These are phyloP conservation scores for Caenorhabditis sulstoni DNA, from an alignment of 2,888 invertebrate genomes.

Conservation along the genomic window DNA sequence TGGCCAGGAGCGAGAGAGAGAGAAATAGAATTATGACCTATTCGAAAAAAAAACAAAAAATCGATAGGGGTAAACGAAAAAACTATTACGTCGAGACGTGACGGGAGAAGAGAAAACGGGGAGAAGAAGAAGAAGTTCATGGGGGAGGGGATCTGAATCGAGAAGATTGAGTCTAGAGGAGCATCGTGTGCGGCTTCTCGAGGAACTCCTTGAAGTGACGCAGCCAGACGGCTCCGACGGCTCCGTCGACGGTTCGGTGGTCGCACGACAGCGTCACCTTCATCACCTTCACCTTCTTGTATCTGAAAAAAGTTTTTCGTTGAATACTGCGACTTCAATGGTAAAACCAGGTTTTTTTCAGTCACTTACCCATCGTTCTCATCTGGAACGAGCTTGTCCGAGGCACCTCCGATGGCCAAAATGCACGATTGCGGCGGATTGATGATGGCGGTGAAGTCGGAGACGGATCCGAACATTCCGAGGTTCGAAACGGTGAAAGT, in stretches of 20 bases:
- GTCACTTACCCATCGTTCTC: conserved; percentile 72
- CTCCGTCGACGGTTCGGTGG: conserved; percentile 97
- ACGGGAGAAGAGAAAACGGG: conserved; percentile 17
- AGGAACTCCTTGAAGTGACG: conserved; percentile 90
- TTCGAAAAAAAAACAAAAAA: not conserved
- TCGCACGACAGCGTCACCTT: conserved; percentile 95
- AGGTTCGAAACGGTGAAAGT: conserved; percentile 85
- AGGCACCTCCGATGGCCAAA: conserved; percentile 84
- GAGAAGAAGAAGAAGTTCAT: conserved; percentile 5
- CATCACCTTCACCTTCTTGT: conserved; percentile 85
- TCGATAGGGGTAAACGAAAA: not conserved
- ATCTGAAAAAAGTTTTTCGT: conserved; percentile 61
- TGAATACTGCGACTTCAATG: no score
- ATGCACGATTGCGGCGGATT: conserved; percentile 87
- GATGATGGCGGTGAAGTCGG: conserved; percentile 86
- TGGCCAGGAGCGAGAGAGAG: conserved; percentile 9
- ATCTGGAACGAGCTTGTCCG: conserved; percentile 74
- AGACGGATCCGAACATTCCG: conserved; percentile 85
- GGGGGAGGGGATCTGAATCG: not conserved
- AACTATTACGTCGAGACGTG: conserved; percentile 49
- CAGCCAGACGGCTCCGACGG: conserved; percentile 97
- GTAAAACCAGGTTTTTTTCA: no score
- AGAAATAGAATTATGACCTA: conserved; percentile 52
- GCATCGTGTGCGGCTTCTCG: conserved; percentile 94
- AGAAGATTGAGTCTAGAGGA: conserved; percentile 85